These are phyloP conservation scores for Phoenicopterus ruber DNA, from an alignment of 2,113 vertebrate species.

Conservation along the genomic window DNA sequence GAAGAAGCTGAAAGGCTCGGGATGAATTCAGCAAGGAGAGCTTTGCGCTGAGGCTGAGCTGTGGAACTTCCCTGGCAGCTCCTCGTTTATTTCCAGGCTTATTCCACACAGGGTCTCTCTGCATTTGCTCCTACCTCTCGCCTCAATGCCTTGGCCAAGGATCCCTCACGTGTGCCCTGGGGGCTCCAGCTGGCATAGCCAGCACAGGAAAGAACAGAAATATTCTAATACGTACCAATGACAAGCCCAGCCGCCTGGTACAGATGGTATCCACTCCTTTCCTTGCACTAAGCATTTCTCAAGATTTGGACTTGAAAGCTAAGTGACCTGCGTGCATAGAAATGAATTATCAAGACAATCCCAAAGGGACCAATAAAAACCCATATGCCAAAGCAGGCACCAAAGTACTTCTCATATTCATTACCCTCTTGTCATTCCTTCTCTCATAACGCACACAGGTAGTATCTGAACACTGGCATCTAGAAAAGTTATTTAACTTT, in stretches of 20 bases:
- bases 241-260: background rate
- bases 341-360: background rate
- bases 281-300: background rate
- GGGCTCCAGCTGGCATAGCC: background rate
- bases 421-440: background rate
- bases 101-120: background rate
- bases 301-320: background rate
- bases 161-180: accelerated
- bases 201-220: background rate
- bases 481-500: background rate
- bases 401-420: background rate
- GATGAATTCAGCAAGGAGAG: background rate
- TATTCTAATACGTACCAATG: background rate
- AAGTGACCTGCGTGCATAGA: background rate
- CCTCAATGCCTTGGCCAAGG: background rate
- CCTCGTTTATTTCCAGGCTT: background rate
- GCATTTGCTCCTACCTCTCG: background rate
- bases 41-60: background rate
- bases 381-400: background rate
- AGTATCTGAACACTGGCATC: background rate
- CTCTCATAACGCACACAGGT: background rate
- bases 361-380: background rate
- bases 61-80: background rate
- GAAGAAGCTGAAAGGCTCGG: background rate
- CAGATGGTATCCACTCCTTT: background rate